Evolutionary conservation across 2,888 invertebrate species (phyloP).

Genomic region (Pterobdella sp.): DNA sequence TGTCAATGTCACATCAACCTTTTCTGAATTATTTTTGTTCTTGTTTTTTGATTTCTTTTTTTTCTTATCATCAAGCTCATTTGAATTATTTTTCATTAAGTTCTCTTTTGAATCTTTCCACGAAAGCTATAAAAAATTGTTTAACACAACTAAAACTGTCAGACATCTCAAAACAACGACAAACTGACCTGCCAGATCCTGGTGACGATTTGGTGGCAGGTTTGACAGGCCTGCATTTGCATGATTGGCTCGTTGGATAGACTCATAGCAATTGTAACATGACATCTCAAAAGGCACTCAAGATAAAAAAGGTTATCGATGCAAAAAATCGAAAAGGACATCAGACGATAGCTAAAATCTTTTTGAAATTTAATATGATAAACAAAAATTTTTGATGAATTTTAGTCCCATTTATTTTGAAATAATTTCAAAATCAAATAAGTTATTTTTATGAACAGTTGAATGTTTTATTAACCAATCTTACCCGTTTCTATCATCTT

Average conservation of each 20-base stretch:
- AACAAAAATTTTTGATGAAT: not conserved
- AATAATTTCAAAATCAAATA: not conserved
- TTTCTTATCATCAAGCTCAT: slow-evolving; percentile 17
- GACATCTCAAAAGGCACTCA: slow-evolving; percentile 14
- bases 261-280: slow-evolving; percentile 25
- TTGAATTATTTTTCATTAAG: not conserved
- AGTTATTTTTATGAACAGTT: not conserved
- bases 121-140: not conserved
- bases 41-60: slow-evolving; percentile 7
- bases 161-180: not conserved
- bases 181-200: slow-evolving; percentile 25
- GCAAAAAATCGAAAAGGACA: not conserved
- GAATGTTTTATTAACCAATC: not conserved
- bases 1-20: not conserved
- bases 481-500: slow-evolving; percentile 2
- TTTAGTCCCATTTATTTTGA: not conserved
- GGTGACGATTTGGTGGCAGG: slow-evolving; percentile 7
- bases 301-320: not conserved
- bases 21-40: slow-evolving; percentile 10
- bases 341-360: not conserved
- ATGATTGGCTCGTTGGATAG: not conserved
- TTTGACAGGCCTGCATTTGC: not conserved
- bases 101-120: not conserved
- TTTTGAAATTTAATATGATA: not conserved
- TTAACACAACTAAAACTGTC: not conserved